A percentile compares a stretch with the other conserved stretches of the same genome.
phyloP scores from a whole-genome alignment of 2,888 invertebrate species.

The Pyralis farinalis region DNA sequence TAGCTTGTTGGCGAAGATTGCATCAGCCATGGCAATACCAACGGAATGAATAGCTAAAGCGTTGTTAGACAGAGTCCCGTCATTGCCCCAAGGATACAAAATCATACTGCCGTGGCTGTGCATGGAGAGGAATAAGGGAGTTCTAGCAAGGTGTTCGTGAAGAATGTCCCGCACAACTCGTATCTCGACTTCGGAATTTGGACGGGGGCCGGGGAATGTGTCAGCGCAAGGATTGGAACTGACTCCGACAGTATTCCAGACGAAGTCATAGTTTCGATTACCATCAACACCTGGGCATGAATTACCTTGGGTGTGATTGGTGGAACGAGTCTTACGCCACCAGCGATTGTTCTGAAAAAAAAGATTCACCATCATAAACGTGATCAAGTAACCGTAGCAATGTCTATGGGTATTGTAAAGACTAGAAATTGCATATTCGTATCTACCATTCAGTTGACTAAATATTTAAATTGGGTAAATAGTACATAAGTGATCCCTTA shows the following conservation, averaged over 20 bases:
- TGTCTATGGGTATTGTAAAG: too few relatives aligned
- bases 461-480: too few relatives aligned
- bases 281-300: constrained; percentile 86
- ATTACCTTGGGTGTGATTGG: constrained; percentile 34
- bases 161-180: constrained; percentile 80
- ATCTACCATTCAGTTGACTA: too few relatives aligned
- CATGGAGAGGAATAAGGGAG: constrained; percentile 85
- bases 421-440: too few relatives aligned
- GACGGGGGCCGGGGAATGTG: constrained; percentile 79
- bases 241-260: constrained; percentile 84
- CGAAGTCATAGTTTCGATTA: constrained; percentile 87
- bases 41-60: constrained; percentile 60
- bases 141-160: constrained; percentile 57
- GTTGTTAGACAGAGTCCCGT: constrained; percentile 68
- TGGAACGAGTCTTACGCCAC: constrained; percentile 86
- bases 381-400: too few relatives aligned
- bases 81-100: constrained; percentile 85
- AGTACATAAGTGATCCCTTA: too few relatives aligned
- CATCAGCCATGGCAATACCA: constrained; percentile 54
- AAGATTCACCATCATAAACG: too few relatives aligned
- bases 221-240: constrained; percentile 79
- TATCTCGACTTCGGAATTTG: constrained; percentile 86
- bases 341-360: constrained; percentile 70
- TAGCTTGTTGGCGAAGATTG: constrained; percentile 47
- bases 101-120: constrained; percentile 89